Evolutionary conservation across 2,888 invertebrate species (phyloP), one percentile per base, ranked within the genome.

Genomic region (Corythucha ciliata): DNA sequence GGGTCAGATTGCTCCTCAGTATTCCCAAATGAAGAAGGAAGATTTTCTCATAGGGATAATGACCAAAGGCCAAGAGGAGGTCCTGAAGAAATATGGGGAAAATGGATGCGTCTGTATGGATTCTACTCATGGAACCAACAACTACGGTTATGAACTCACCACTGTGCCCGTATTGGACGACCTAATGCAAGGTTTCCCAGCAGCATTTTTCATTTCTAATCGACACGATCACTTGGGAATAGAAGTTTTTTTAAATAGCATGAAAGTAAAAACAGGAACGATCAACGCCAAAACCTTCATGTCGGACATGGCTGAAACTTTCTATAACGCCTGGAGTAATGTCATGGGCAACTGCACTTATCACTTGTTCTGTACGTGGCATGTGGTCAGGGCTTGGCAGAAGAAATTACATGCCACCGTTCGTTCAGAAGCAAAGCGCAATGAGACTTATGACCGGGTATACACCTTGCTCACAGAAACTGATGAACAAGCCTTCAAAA

Each of bases 11-110:
- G 4, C 50, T 1, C 39, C 47, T 2, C 36, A 53, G 26, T 36
- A 58, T 45, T 54, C 56, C n/a, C 21, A 56, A n/a, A 47, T 61
- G 18, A 54, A 48, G 32, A 25, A 12, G 10, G 57, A 58, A 20
- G 62, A 62, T 44, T 61, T 61, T 40, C 37, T 61, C 39, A 53
- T 63, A 18, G 58, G 56, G 20, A 60, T 62, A 2, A 61, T 61
- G 62, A 61, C 57, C 33, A 46, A 53, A 24, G 55, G 48, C n/a
- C 62, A 62, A 37, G n/a, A 34, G 8, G 50, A 56, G n/a, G 49
- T 60, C 25, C 41, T 63, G 21, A 48, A 57, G 54, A 54, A 48
- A 36, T 62, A 54, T 48, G 56, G 59, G 4, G 33, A 47, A 20
- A 49, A 47, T 25, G 57, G 62, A 33, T 55, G 48, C 44, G 50